These are phyloP conservation scores for Dusona sp. DNA, from an alignment of 2,888 invertebrate genomes.

Conservation along the genomic window DNA sequence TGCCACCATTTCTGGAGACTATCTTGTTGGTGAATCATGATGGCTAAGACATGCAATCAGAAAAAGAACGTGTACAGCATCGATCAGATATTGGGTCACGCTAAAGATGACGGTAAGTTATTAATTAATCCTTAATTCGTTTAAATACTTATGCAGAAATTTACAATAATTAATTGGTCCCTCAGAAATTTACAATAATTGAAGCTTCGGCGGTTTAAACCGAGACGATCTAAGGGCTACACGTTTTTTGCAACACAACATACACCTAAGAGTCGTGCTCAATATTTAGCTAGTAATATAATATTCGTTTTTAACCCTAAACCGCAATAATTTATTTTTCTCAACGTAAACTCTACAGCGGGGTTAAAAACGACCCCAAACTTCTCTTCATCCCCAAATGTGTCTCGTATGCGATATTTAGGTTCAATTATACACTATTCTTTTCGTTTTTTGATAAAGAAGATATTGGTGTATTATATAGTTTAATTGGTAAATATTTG, in stretches of 20 bases:
- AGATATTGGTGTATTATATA: too few species aligned
- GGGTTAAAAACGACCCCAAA: too few species aligned
- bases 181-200: not conserved
- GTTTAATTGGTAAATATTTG: too few species aligned
- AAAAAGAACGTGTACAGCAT: conserved; percentile 85
- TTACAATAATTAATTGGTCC: too few species aligned
- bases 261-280: not conserved
- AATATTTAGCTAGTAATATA: not conserved
- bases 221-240: not conserved
- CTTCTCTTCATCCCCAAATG: too few species aligned
- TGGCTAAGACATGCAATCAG: conserved; percentile 84
- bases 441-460: too few species aligned
- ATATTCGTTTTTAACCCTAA: too few species aligned
- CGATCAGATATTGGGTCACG: conserved; percentile 84
- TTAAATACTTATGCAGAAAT: not conserved
- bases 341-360: too few species aligned
- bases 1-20: conserved; percentile 26
- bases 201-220: not conserved
- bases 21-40: conserved; percentile 65
- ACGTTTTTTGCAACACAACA: not conserved
- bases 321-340: too few species aligned
- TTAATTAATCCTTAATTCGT: conserved; percentile 56
- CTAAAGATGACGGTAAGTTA: conserved; percentile 81
- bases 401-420: too few species aligned
- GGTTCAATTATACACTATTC: too few species aligned